These are phyloP conservation scores for Sitta carolinensis DNA, from an alignment of 2,797 vertebrate genomes.

Conservation along the genomic window DNA sequence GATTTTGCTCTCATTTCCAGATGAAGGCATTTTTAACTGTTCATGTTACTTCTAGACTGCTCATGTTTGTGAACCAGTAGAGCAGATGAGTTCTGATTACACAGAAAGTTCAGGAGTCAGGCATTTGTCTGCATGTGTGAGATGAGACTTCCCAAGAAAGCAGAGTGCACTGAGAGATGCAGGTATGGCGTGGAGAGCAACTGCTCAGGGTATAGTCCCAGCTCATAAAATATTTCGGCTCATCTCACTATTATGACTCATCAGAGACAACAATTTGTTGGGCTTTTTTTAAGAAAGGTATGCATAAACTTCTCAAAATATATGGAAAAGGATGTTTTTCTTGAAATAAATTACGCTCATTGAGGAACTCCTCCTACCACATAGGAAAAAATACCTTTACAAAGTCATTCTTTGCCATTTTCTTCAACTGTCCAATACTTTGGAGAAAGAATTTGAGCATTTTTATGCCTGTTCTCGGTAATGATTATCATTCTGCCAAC, in stretches of 20 bases:
- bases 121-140: not conserved
- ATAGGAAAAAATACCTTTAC: not conserved
- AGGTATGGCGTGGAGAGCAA: not conserved
- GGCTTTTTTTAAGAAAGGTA: not conserved
- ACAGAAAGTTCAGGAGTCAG: not conserved
- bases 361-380: not conserved
- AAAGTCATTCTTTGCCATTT: not conserved
- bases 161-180: not conserved
- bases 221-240: not conserved
- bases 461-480: not conserved
- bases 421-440: not conserved
- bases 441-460: not conserved
- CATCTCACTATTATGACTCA: not conserved
- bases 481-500: not conserved
- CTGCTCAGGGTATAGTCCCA: not conserved
- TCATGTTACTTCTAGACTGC: not conserved
- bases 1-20: not conserved
- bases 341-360: not conserved
- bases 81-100: not conserved
- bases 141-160: not conserved
- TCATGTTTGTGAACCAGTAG: not conserved
- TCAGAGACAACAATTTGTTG: no score
- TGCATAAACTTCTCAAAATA: not conserved
- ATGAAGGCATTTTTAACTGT: not conserved
- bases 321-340: not conserved